Base-by-base conservation (phyloP, 1,140 invertebrate genomes). In the Solenopsis fugax region DNA sequence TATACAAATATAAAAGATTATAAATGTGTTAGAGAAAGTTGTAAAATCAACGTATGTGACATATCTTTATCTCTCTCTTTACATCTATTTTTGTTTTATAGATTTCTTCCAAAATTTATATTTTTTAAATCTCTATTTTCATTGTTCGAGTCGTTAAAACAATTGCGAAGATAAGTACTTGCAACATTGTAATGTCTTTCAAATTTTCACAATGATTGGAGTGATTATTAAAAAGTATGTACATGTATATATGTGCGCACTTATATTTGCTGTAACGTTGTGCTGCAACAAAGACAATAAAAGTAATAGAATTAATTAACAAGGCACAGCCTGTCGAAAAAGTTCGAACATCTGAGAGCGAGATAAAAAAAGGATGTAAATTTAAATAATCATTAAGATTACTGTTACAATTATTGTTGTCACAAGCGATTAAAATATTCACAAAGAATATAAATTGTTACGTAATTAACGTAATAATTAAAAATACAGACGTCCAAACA, bases 261-360 rank as follows among this genome's bases (percentile, higher is more conserved):
- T 58, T 67, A 86, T 67, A 85, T 21, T 77, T 76, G 76, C 77
- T 86, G 64, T 80, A 86, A 86, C 6, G 58, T 86, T 67, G 64
- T 69, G 64, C 84, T 60, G 84, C 72, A 80, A 69, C 64, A 69
- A 29, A 24, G 76, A 86, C 84, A 67, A 86, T 60, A 69, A 86
- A 81, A 86, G 52, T 37, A 48, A 16, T 81, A 85, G 82, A 85
- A 24, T 24, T 60, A 86, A 34, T 78, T 54, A 58, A 81, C 37
- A 45, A 65, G 34, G 21, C 16, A 56, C 13, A 64, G 6, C 16
- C 21, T 71, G 58, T 81, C 64, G 54, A 75, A 34, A 58, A 73
- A 12, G 7, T 58, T 72, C 21, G 2, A 41, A 81, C 12, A 45
- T 34, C 24, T 24, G 5, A 41, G 0, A 5, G 29, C 50, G 13